Evolutionary conservation across 2,888 invertebrate genomes (phyloP), one percentile per base, ranked within the genome.

Genomic region (Scaeva pyrastri): DNA sequence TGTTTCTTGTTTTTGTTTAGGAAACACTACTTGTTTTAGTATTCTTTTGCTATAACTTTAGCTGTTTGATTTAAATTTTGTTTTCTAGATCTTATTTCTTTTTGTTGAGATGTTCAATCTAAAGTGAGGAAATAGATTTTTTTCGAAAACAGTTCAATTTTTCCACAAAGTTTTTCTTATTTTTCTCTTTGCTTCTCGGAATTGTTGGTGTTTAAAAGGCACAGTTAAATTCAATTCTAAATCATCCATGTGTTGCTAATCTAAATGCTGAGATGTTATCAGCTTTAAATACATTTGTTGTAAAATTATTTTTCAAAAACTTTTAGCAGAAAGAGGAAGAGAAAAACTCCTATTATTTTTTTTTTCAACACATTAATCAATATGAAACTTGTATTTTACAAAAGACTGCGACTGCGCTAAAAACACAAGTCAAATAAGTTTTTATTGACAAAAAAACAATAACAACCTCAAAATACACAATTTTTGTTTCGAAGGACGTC

Each of bases 341-440:
- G n/a, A n/a, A 62, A 62, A 43, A 62, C n/a, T 41, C 19, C 19
- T 14, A n/a, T 14, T 7, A 16, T 36, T 56, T 56, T 56, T 62
- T 62, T 41, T 43, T 23, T 23, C 62, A 43, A 62, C n/a, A 45
- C 43, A 66, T 31, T 12, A 66, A 66, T 66, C 66, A 66, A 66
- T 66, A 66, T 36, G 19, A 66, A 48, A 56, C 12, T 56, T 31
- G n/a, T 56, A 31, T n/a, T 16, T 31, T 31, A 10, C 26, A 10
- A 0, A 55, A n/a, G 6, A 45, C 45, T 45, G 45, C 31, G 56
- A 16, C 31, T 56, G 56, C 56, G 56, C 31, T 31, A 11, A 31
- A 6, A 56, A 36, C 11, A 31, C 4, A 5, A 6, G 11, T 5
- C 2, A 55, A n/a, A 16, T 36, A 2, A 36, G 11, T 31, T 56